These are phyloP conservation scores for Oppia nitens DNA, from an alignment of 1,140 invertebrate species.

Conservation along the genomic window DNA sequence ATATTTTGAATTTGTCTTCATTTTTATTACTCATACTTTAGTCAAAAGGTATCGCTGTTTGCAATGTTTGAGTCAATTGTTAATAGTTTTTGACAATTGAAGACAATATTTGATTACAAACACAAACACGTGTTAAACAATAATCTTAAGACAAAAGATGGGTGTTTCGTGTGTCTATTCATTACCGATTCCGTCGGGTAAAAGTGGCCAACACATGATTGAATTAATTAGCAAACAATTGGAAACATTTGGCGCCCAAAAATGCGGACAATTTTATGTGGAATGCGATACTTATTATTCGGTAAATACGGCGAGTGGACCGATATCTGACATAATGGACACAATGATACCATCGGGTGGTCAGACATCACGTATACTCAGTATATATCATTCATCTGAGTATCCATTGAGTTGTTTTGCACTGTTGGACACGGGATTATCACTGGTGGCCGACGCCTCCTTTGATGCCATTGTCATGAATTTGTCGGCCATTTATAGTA, in stretches of 20 bases:
- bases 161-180: conserved; percentile 19
- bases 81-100: too few species aligned
- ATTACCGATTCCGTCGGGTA: conserved; percentile 21
- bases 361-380: conserved; percentile 57
- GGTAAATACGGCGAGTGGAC: conserved; percentile 29
- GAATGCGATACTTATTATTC: conserved; percentile 87
- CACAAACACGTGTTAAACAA: too few species aligned
- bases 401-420: conserved; percentile 85
- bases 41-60: too few species aligned
- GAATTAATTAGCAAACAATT: conserved; percentile 70
- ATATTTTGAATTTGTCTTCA: too few species aligned
- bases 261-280: conserved; percentile 72
- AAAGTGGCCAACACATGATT: conserved; percentile 28
- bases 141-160: too few species aligned
- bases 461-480: conserved; percentile 86
- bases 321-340: conserved; percentile 28
- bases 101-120: too few species aligned
- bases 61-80: too few species aligned
- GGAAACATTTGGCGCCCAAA: conserved; percentile 60
- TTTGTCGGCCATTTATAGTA: conserved; percentile 70
- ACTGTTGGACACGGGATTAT: conserved; percentile 51
- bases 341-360: too few species aligned
- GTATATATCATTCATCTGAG: conserved; percentile 85
- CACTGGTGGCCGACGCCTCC: conserved; percentile 68
- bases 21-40: too few species aligned